Conservation (phyloP, 2,113 vertebrate genomes). For the Channa argus region DNA sequence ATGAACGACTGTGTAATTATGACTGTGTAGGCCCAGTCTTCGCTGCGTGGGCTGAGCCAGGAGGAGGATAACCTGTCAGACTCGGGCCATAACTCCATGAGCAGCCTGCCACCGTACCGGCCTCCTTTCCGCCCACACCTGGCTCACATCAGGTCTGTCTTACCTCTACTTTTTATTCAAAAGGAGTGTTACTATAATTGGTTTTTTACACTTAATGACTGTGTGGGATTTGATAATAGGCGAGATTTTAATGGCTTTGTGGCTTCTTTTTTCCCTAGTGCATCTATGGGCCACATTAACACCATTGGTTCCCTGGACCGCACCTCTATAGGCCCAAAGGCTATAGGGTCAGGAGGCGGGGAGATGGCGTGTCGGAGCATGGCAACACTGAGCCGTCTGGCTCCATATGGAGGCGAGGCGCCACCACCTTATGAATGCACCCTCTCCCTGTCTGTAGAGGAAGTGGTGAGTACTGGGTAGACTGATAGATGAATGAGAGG, state of each 20-base stretch:
- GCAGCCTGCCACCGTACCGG: constrained; percentile 90
- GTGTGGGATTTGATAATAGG: constrained; percentile 28
- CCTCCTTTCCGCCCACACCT: constrained; percentile 88
- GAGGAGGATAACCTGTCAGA: constrained; percentile 89
- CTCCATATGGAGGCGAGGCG: constrained; percentile 85
- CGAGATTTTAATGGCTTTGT: constrained; percentile 3
- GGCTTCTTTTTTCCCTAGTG: constrained; percentile 66
- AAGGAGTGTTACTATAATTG: neutral
- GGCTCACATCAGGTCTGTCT: constrained; percentile 86
- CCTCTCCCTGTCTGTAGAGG: constrained; percentile 89
- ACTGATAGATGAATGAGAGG: neutral
- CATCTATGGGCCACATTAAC: constrained; percentile 95
- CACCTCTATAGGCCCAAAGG: constrained; percentile 77
- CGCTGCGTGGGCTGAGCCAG: constrained; percentile 80
- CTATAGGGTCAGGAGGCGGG: constrained; percentile 70
- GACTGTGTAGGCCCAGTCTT: constrained; percentile 68
- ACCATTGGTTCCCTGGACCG: constrained; percentile 94
- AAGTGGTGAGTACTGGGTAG: constrained; percentile 74
- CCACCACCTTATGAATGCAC: constrained; percentile 92
- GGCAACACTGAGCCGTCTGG: constrained; percentile 88
- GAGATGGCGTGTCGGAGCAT: constrained; percentile 88
- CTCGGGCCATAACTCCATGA: constrained; percentile 93
- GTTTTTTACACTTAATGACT: constrained; percentile 23
- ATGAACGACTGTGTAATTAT: constrained; percentile 28
- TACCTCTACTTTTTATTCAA: constrained; percentile 24